Percentiles rank a stretch among this genome's conserved stretches.
Conservation (phyloP, 2,113 vertebrate genomes). For the Pterocles orientalis region DNA sequence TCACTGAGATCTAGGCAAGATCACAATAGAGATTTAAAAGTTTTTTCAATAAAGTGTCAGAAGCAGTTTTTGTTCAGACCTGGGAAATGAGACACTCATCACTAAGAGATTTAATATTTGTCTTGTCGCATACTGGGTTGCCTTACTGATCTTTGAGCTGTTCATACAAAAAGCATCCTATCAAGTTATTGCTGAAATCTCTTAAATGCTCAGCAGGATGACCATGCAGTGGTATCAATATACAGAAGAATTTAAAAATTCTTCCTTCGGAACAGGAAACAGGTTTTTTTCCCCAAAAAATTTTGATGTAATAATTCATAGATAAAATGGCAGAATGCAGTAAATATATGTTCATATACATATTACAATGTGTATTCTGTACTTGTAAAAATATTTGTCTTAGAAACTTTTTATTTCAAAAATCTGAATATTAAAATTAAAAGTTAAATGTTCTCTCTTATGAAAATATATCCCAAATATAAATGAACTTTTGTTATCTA, state of each 20-base stretch:
- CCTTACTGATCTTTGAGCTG: background rate
- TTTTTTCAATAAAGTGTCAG: background rate
- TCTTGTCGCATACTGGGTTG: constrained; percentile 24
- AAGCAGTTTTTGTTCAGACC: background rate
- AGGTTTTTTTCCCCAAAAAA: background rate
- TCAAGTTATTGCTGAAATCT: constrained; percentile 64
- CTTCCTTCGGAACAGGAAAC: constrained; percentile 59
- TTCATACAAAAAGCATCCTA: constrained; percentile 11
- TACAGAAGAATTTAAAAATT: constrained; percentile 13
- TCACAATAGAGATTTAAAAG: background rate
- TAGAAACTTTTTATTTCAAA: background rate
- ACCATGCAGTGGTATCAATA: background rate
- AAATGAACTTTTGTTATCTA: background rate
- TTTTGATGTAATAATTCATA: constrained; percentile 43
- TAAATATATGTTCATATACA: background rate
- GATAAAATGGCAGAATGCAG: background rate
- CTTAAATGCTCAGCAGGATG: constrained; percentile 11
- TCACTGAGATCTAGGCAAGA: background rate
- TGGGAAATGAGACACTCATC: constrained; percentile 47
- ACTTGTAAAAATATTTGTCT: background rate
- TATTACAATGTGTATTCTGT: fast-evolving
- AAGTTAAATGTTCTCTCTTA: background rate
- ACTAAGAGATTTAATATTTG: constrained; percentile 33
- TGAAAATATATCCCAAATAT: background rate
- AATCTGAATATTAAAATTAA: background rate